Percentiles rank a stretch among this genome's conserved stretches.
Conservation (phyloP, 1,140 invertebrate genomes). For the Battus philenor region DNA sequence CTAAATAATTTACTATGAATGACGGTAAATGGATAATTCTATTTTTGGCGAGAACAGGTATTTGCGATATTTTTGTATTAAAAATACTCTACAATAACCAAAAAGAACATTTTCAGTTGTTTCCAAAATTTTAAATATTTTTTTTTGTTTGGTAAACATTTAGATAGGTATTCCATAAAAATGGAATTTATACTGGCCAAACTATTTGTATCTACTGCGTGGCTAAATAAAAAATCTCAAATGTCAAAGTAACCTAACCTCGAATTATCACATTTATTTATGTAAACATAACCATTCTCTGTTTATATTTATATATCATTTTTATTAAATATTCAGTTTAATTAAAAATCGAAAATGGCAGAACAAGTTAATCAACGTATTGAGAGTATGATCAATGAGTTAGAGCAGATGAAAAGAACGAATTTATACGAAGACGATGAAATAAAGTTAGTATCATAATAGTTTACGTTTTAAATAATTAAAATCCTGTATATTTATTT, state of each 20-base stretch:
- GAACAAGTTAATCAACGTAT: constrained; percentile 84
- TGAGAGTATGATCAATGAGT: constrained; percentile 83
- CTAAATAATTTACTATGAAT: too few species aligned
- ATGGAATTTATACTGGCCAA: too few species aligned
- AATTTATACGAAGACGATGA: constrained; percentile 82
- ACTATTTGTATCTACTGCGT: too few species aligned
- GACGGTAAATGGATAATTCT: too few species aligned
- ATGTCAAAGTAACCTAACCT: constrained; percentile 27
- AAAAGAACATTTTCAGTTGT: too few species aligned
- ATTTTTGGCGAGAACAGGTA: too few species aligned
- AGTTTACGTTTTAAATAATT: constrained; percentile 1
- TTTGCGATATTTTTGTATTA: too few species aligned
- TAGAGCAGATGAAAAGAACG: constrained; percentile 83
- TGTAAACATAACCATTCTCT: neutral
- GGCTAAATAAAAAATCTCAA: neutral
- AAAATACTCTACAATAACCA: too few species aligned
- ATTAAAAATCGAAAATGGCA: constrained; percentile 77
- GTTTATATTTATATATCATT: constrained; percentile 6
- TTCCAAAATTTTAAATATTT: too few species aligned
- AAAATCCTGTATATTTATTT: constrained; percentile 2
- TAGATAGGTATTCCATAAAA: too few species aligned
- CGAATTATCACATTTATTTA: constrained; percentile 19
- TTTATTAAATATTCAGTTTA: neutral
- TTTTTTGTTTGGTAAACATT: too few species aligned
- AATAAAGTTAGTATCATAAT: constrained; percentile 75